phyloP scores from a whole-genome alignment of 1,140 invertebrate genomes.

The Saccostrea echinata region DNA sequence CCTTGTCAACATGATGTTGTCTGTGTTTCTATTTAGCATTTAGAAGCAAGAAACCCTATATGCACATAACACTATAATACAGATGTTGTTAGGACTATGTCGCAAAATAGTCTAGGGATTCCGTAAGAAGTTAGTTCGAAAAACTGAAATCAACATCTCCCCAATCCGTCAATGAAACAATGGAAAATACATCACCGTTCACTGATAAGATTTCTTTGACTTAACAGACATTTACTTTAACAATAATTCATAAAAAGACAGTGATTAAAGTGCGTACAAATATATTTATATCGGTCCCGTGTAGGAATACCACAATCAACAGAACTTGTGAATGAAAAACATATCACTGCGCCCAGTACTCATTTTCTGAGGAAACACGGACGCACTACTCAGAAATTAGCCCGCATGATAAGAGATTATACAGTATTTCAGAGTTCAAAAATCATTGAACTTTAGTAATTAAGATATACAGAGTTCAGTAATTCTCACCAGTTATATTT shows the following conservation, averaged over 20 bases:
- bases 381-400: constrained; percentile 62
- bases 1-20: no score
- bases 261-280: neutral
- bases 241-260: no score
- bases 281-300: constrained; percentile 56
- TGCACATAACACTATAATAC: no score
- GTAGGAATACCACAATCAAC: constrained; percentile 66
- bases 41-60: no score
- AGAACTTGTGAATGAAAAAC: constrained; percentile 59
- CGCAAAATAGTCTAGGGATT: no score
- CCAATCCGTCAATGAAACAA: no score
- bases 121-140: neutral
- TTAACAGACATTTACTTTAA: neutral
- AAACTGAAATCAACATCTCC: neutral
- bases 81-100: no score
- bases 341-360: constrained; percentile 70
- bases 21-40: no score
- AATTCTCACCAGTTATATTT: constrained; percentile 71
- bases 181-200: neutral
- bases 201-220: neutral
- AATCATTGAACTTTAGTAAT: constrained; percentile 4
- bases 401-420: constrained; percentile 45
- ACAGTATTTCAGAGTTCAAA: neutral
- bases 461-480: neutral
- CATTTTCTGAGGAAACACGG: constrained; percentile 55